phyloP scores from a whole-genome alignment of 2,113 vertebrate species.

The Copsychus sechellarum region DNA sequence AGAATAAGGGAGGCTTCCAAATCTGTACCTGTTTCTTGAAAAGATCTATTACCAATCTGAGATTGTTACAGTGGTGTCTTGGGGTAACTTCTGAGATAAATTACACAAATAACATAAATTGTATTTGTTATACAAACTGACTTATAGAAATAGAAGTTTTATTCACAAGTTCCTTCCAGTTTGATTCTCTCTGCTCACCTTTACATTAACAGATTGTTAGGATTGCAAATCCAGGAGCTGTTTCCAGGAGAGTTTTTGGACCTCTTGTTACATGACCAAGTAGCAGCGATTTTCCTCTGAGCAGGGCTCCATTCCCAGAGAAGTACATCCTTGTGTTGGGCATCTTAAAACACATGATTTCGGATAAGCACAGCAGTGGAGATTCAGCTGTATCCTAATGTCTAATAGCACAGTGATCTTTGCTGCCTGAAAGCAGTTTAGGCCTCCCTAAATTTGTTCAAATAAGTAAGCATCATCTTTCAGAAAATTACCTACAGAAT shows the following conservation, averaged over 20 bases:
- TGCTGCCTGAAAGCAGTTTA: neutral
- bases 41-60: neutral
- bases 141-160: neutral
- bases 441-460: constrained; percentile 26
- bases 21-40: neutral
- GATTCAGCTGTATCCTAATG: neutral
- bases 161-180: neutral
- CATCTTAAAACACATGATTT: neutral
- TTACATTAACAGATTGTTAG: neutral
- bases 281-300: neutral
- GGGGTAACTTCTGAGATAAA: neutral
- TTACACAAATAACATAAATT: neutral
- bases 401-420: neutral
- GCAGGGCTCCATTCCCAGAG: neutral
- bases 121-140: neutral
- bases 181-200: neutral
- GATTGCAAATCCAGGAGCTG: neutral
- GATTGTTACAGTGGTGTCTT: neutral
- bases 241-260: neutral
- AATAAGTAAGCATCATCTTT: constrained; percentile 51
- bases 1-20: neutral
- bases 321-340: neutral
- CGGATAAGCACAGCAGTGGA: neutral
- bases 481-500: constrained; percentile 56
- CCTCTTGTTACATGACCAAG: neutral